phyloP scores from a whole-genome alignment of 2,888 invertebrate genomes.

The Pammene fasciana region DNA sequence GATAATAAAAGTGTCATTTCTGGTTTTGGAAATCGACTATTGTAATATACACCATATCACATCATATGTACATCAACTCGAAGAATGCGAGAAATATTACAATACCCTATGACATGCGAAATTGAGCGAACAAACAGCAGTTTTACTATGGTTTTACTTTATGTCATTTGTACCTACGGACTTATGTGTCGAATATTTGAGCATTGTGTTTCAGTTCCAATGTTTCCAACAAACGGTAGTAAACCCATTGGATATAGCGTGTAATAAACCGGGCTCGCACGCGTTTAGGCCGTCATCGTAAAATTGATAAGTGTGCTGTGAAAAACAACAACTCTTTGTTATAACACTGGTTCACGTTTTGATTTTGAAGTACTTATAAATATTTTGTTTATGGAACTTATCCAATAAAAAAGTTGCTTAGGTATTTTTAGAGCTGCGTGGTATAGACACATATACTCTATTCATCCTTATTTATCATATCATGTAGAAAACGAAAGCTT shows the following conservation, averaged over 20 bases:
- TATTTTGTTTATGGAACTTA: no score
- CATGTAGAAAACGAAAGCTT: no score
- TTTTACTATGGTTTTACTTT: neutral
- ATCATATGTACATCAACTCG: no score
- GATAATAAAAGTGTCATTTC: slow-evolving; percentile 27
- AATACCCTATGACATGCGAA: no score
- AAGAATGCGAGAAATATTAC: neutral
- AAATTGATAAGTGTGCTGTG: slow-evolving; percentile 38
- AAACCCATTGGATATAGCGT: slow-evolving; percentile 36
- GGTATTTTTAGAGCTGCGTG: no score
- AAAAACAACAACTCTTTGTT: slow-evolving; percentile 25
- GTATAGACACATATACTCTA: no score
- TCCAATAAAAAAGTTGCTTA: no score
- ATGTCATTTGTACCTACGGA: neutral
- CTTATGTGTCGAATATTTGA: slow-evolving; percentile 3
- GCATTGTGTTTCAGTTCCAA: slow-evolving; percentile 24
- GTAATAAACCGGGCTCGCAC: slow-evolving; percentile 34
- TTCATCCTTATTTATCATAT: no score
- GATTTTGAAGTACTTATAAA: neutral
- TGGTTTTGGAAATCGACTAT: neutral
- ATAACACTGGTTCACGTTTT: slow-evolving; percentile 17
- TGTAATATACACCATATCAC: no score
- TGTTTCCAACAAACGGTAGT: slow-evolving; percentile 32
- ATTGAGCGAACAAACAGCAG: neutral
- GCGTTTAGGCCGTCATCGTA: slow-evolving; percentile 35